These are phyloP conservation scores for Xiphophorus hellerii DNA, from an alignment of 2,113 vertebrate species.

Conservation along the genomic window DNA sequence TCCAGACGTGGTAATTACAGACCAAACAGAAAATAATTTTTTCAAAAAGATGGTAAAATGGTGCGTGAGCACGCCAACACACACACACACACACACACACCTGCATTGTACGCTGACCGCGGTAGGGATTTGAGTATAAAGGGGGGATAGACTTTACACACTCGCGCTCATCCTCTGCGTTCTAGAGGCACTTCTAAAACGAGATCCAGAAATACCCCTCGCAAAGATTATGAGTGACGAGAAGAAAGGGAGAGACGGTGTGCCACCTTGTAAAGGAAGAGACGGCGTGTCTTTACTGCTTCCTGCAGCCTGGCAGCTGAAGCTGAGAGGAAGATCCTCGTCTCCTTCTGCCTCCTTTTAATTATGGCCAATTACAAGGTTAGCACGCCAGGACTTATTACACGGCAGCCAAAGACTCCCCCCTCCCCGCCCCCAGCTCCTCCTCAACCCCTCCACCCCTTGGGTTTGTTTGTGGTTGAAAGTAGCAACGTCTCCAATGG, in stretches of 20 bases:
- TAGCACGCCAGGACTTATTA: conserved; percentile 75
- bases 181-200: conserved; percentile 35
- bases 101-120: conserved; percentile 5
- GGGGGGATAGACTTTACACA: conserved; percentile 54
- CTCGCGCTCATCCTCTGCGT: conserved; percentile 23
- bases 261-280: conserved; percentile 76
- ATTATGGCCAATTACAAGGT: conserved; percentile 81
- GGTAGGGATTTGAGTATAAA: conserved; percentile 58
- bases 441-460: conserved; percentile 34
- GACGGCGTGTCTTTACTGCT: conserved; percentile 73
- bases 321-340: conserved; percentile 69
- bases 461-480: conserved; percentile 62
- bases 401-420: conserved; percentile 67
- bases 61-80: not conserved
- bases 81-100: conserved; percentile 30
- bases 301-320: conserved; percentile 74
- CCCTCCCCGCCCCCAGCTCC: conserved; percentile 24
- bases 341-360: conserved; percentile 78
- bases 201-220: conserved; percentile 52
- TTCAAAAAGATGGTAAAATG: conserved; percentile 46
- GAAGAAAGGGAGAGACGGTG: conserved; percentile 62
- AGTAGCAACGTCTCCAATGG: conserved; percentile 60
- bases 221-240: conserved; percentile 66
- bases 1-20: conserved; percentile 74
- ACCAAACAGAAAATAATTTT: conserved; percentile 25